A percentile compares a stretch with the other conserved stretches of the same genome.
These are phyloP conservation scores for Himalopsyche anomala DNA, from an alignment of 2,888 invertebrate genomes.

Conservation along the genomic window DNA sequence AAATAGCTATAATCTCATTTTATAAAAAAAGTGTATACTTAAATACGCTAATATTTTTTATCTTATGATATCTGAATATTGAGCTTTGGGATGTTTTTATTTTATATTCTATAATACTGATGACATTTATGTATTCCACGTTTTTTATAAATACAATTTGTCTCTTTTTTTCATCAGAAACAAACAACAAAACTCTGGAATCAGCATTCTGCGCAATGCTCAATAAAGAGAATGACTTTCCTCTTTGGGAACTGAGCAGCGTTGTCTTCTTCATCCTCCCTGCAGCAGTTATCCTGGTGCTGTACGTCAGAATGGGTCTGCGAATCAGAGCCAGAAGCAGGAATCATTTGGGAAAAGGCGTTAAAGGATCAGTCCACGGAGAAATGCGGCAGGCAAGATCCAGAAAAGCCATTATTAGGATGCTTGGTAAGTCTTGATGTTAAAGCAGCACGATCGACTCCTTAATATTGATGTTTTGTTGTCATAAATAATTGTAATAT, in stretches of 20 bases:
- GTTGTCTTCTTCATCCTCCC: conserved; percentile 89
- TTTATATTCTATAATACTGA: too few species aligned
- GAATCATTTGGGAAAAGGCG: conserved; percentile 73
- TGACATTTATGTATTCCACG: not conserved
- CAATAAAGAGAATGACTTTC: conserved; percentile 78
- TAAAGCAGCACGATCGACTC: too few species aligned
- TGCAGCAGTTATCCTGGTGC: conserved; percentile 82
- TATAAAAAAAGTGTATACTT: too few species aligned
- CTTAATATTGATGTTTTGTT: too few species aligned
- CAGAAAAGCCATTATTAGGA: conserved; percentile 85
- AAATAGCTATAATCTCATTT: too few species aligned
- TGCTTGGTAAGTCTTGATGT: conserved; percentile 81
- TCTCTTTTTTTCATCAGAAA: conserved; percentile 69
- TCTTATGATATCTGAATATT: too few species aligned
- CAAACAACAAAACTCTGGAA: conserved; percentile 77
- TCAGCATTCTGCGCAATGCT: conserved; percentile 90
- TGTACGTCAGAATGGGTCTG: conserved; percentile 88
- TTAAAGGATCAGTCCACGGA: conserved; percentile 82
- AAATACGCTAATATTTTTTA: too few species aligned
- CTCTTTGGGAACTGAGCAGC: conserved; percentile 88
- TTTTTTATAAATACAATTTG: not conserved
- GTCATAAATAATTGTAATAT: too few species aligned
- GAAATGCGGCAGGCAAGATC: conserved; percentile 83
- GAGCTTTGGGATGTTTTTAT: too few species aligned
- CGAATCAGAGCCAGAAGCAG: conserved; percentile 78